Conservation (phyloP, 1,140 invertebrate species). For the Zaprionus tsacasi region DNA sequence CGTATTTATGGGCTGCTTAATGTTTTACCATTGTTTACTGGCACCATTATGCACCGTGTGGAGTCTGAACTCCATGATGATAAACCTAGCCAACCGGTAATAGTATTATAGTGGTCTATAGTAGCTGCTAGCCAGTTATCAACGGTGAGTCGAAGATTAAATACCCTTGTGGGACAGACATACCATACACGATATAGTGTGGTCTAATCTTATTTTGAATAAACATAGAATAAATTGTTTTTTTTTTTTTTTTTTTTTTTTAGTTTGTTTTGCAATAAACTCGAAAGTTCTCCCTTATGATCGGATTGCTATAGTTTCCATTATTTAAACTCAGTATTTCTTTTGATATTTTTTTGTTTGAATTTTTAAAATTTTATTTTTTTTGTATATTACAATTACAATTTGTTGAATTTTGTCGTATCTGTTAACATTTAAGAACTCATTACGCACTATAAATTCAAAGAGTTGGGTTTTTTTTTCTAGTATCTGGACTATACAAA, state of each 20-base stretch:
- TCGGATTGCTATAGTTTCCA: too few relatives aligned
- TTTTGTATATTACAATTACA: constrained; percentile 45
- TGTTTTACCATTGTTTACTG: constrained; percentile 42
- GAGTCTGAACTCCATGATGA: constrained; percentile 24
- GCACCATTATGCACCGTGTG: constrained; percentile 17
- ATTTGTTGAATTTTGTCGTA: constrained; percentile 37
- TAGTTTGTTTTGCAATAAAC: not conserved
- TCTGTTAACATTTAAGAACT: constrained; percentile 70
- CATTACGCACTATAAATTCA: constrained; percentile 77
- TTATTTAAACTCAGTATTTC: constrained; percentile 33
- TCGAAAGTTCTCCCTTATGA: not conserved
- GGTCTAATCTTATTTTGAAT: not conserved
- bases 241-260: not conserved
- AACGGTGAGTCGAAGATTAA: not conserved
- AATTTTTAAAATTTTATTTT: constrained; percentile 56
- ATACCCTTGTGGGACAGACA: constrained; percentile 6
- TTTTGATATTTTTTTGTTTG: constrained; percentile 37
- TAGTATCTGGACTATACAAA: constrained; percentile 59
- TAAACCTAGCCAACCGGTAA: constrained; percentile 2
- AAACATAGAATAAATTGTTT: not conserved
- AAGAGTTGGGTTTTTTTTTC: constrained; percentile 52
- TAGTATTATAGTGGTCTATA: not conserved
- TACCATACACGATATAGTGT: not conserved
- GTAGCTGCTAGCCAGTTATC: not conserved
- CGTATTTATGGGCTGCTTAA: constrained; percentile 62